Evolutionary conservation across 2,797 vertebrate genomes (phyloP), one percentile per base, ranked within the genome.

Genomic region (Bufotes viridis): DNA sequence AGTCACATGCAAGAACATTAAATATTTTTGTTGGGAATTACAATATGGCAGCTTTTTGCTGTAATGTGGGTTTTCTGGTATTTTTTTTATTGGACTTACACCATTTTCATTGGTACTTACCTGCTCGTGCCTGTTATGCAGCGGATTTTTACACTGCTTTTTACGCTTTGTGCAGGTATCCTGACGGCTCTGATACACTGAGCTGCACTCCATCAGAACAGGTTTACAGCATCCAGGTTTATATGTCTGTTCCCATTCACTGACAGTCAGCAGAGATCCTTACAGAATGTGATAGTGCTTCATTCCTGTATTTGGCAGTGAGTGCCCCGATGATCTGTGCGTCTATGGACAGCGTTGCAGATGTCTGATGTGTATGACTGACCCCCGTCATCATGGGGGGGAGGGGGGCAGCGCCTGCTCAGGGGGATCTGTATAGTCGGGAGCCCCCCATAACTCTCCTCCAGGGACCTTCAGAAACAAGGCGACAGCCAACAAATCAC

Each of bases 401-500:
- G 42, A 3, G 29, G 29, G 29, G 29, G 2, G 29, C 29, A n/a
- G n/a, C n/a, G n/a, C n/a, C n/a, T n/a, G n/a, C n/a, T n/a, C n/a
- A 34, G 34, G 34, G 34, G 34, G 34, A 34, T 34, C 34, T 34
- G 3, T 3, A 6, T 42, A 42, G 42, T 42, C 42, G 57, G 72
- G 61, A 18, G 79, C 81, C 75, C 86, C 74, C 49, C 87, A 49
- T 79, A 95, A 95, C 93, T 94, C 94, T 91, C 95, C 96, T 94
- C 95, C 82, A 51, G 95, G 95, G 96, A 93, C 92, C 85, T 94
- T 94, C 79, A 92, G 96, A 94, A 94, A 94, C 93, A 94, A 90
- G 94, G 91, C 90, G 94, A 93, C 93, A 93, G 93, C 93, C 95
- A 95, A 95, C 96, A 95, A 96, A 96, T 96, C 95, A 96, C 95